Percentiles rank a stretch among this genome's conserved stretches.
Evolutionary conservation across 2,113 vertebrate genomes (phyloP).

Genomic region (Marmota flaviventris): DNA sequence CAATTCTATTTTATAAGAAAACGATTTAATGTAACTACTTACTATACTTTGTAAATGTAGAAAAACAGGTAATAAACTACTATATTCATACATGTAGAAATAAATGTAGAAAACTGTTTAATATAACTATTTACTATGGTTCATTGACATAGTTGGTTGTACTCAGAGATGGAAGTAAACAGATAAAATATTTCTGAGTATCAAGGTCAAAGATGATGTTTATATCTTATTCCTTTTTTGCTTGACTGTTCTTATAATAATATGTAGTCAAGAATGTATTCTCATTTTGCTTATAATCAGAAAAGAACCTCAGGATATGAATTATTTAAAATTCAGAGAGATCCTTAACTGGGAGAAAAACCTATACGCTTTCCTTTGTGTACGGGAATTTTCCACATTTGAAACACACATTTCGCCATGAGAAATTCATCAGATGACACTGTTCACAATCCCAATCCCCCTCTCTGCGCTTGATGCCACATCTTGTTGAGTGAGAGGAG

Average conservation of each 20-base stretch:
- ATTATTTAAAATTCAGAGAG: neutral
- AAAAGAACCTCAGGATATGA: neutral
- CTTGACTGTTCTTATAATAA: neutral
- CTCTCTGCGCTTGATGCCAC: fast-evolving
- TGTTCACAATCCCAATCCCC: neutral
- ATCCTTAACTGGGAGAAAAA: neutral
- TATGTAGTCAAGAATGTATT: neutral
- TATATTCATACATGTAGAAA: neutral
- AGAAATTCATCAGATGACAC: constrained; percentile 30
- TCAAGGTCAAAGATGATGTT: neutral
- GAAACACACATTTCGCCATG: constrained; percentile 44
- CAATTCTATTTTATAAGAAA: neutral
- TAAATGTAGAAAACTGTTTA: neutral
- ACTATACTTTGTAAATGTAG: neutral
- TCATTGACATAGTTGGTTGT: neutral
- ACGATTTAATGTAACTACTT: neutral
- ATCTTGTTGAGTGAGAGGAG: fast-evolving
- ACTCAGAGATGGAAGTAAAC: neutral
- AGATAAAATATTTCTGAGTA: neutral
- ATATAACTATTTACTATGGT: neutral
- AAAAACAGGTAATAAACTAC: neutral
- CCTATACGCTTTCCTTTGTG: neutral
- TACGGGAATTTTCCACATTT: neutral
- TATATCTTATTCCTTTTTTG: neutral
- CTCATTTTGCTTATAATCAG: neutral